Evolutionary conservation across 2,888 invertebrate species (phyloP), one percentile per base, ranked within the genome.

Genomic region (Spisula subtruncata): DNA sequence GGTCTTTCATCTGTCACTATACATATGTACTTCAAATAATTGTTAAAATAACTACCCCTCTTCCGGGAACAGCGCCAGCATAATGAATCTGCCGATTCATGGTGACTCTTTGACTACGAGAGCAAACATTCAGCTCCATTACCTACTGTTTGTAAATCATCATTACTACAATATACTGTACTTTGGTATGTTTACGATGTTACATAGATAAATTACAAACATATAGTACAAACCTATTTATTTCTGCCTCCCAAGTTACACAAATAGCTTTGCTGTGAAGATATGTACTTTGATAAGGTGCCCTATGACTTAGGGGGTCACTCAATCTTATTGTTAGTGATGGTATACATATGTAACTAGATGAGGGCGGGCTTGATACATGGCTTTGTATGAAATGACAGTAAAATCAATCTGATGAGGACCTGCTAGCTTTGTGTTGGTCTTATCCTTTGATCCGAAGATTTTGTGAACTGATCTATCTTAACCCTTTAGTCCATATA

Each of bases 241-340:
- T 66, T 56, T 66, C 60, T 66, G 60, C 25, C 25, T 66, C 60
- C 60, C 60, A 25, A 66, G 60, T 66, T 66, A n/a, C 25, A n/a
- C 60, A 66, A 66, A 66, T 66, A 25, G n/a, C n/a, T 66, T 66
- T 20, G 25, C n/a, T 66, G 60, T 66, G 25, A 25, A 66, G 60
- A 66, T 66, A 25, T n/a, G 6, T 66, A 25, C 25, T 66, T 4
- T 25, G 60, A 66, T 66, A 66, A 66, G 60, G 25, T 25, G 25
- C 25, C 60, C 60, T 66, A 12, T 66, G 60, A 66, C 60, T 66
- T 66, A n/a, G n/a, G 60, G 60, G 25, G 60, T 66, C 60, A 66
- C 25, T 66, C 4, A 25, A 25, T 66, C 25, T 25, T 25, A 66
- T 66, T 66, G n/a, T 66, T 66, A 12, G 20, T 66, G n/a, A 25